Conservation (phyloP, 2,888 invertebrate genomes). For the Acanthosepion esculentum region DNA sequence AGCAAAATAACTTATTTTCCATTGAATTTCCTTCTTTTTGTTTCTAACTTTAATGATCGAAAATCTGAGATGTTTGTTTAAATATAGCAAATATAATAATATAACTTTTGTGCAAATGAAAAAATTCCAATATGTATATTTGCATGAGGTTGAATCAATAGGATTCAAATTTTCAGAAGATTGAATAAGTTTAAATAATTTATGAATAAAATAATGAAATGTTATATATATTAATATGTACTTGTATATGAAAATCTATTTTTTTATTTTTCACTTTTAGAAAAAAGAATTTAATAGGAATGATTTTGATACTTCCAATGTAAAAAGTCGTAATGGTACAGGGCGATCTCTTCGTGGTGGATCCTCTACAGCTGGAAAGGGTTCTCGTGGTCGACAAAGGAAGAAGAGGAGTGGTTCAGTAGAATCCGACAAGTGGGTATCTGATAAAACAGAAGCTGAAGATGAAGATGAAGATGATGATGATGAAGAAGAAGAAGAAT, state of each 20-base stretch:
- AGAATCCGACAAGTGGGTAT: conserved; percentile 48
- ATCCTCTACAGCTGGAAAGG: conserved; percentile 41
- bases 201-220: neutral
- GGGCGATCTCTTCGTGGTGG: conserved; percentile 48
- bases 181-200: neutral
- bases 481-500: conserved; percentile 46
- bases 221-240: conserved; percentile 34
- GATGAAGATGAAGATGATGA: conserved; percentile 46
- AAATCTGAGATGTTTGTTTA: too few species aligned
- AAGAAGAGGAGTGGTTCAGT: conserved; percentile 47
- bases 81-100: too few species aligned
- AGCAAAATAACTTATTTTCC: too few species aligned
- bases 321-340: neutral
- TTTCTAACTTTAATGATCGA: too few species aligned
- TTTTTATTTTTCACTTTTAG: conserved; percentile 49
- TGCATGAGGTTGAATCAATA: too few species aligned
- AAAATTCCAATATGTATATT: too few species aligned
- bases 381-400: conserved; percentile 38
- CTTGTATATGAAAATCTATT: neutral
- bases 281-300: conserved; percentile 61
- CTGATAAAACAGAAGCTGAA: conserved; percentile 45
- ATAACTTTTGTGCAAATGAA: too few species aligned
- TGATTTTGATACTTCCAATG: conserved; percentile 52
- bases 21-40: too few species aligned
- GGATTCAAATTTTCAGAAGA: too few species aligned